Conservation (phyloP, 2,888 invertebrate genomes). For the Phaonia tiefii region DNA sequence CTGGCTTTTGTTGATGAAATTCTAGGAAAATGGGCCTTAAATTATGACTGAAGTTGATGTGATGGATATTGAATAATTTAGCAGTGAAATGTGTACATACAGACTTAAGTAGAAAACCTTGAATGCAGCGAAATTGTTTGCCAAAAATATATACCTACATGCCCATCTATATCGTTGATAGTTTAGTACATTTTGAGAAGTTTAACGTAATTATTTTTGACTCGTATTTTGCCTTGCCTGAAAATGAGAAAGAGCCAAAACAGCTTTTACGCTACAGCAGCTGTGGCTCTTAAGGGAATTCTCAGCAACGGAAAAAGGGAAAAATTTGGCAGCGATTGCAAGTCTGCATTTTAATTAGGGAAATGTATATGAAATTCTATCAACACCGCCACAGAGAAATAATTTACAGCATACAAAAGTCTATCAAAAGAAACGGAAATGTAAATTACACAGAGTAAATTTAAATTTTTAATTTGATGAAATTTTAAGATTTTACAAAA, state of each 20-base stretch:
- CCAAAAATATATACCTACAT: too few species aligned
- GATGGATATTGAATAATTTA: conserved; percentile 30
- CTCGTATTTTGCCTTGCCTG: neutral
- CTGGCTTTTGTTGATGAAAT: too few species aligned
- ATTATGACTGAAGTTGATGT: neutral
- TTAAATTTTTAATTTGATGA: too few species aligned
- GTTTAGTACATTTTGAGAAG: neutral
- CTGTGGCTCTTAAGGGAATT: neutral
- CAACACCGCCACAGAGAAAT: too few species aligned
- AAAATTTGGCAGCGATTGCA: neutral
- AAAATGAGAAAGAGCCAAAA: neutral
- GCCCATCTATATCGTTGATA: too few species aligned
- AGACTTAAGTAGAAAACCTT: neutral
- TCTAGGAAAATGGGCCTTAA: too few species aligned
- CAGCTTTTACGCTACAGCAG: neutral
- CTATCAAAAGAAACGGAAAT: too few species aligned
- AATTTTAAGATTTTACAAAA: too few species aligned
- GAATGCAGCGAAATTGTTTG: neutral
- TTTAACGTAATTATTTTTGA: neutral
- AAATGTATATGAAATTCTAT: neutral
- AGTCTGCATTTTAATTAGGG: conserved; percentile 4
- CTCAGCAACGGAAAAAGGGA: neutral
- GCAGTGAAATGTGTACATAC: conserved; percentile 1
- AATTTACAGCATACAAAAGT: too few species aligned
- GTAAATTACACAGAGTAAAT: too few species aligned